phyloP scores from a whole-genome alignment of 1,140 invertebrate genomes.

The Heliconius hermathena region DNA sequence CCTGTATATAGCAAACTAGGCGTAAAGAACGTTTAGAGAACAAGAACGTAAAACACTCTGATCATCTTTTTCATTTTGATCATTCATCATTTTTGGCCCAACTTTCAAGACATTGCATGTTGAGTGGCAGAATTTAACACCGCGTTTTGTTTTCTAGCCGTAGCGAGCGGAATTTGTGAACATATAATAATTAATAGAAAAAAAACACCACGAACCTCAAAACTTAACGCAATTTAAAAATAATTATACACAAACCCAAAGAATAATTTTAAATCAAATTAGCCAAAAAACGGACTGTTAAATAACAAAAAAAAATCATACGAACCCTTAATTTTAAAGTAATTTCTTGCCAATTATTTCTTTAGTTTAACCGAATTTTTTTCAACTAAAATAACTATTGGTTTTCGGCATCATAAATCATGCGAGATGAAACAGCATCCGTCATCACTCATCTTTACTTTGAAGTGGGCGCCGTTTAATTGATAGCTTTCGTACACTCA shows the following conservation, averaged over 20 bases:
- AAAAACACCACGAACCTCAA: not conserved
- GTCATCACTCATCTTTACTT: constrained; percentile 50
- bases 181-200: not conserved
- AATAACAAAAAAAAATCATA: constrained; percentile 35
- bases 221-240: not conserved
- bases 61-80: no score
- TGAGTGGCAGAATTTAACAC: not conserved
- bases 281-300: constrained; percentile 17
- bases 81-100: no score
- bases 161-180: not conserved
- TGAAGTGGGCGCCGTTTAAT: constrained; percentile 68
- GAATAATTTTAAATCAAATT: not conserved
- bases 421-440: constrained; percentile 1
- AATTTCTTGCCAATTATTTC: constrained; percentile 33
- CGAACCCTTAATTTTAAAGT: constrained; percentile 30
- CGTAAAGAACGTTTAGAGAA: no score
- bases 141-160: not conserved
- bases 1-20: no score
- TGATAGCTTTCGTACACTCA: constrained; percentile 65
- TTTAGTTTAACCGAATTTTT: constrained; percentile 32
- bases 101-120: not conserved
- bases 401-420: constrained; percentile 25
- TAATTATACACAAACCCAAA: not conserved
- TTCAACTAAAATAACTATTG: constrained; percentile 10
- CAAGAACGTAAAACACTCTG: no score